Evolutionary conservation across 2,888 invertebrate genomes (phyloP), one percentile per base, ranked within the genome.

Genomic region (Brachyopa scutellaris): DNA sequence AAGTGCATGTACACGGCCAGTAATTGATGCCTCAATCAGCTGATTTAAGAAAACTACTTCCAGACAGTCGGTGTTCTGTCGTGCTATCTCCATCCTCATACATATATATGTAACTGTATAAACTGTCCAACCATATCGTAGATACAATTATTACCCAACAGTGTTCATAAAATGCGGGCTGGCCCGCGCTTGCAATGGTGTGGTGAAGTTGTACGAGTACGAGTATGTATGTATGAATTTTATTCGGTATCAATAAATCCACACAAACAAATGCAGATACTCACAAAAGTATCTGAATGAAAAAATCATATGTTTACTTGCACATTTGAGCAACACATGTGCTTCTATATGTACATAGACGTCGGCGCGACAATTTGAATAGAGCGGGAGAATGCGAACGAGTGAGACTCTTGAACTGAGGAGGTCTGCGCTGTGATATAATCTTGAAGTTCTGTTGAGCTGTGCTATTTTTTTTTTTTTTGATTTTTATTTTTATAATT

Each of bases 341-440:
- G 33, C 33, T n/a, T n/a, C n/a, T n/a, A 2, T 11, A 11, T 11
- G 2, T 33, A 17, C 38, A 36, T 59, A 38, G 38, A 8, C 38
- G 4, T 2, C 17, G 17, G 3, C n/a, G n/a, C n/a, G n/a, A n/a
- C n/a, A n/a, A n/a, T 33, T 33, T 33, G 17, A 40, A 40, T 17
- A 17, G 40, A 40, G 9, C 17, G 15, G 40, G 17, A 17, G 40
- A 40, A 40, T 40, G 40, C 2, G 40, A 40, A 17, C 17, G 40
- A 15, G 15, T n/a, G n/a, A 9, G 40, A 9, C 7, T 40, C 38
- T 40, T 19, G 40, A 17, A n/a, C n/a, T n/a, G n/a, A n/a, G n/a
- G n/a, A n/a, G 40, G 17, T 8, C 40, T 17, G 40, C 19, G n/a
- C n/a, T 40, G 40, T 40, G 40, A 40, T 40, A 40, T 40, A 40